A percentile compares a stretch with the other conserved stretches of the same genome.
Conservation (phyloP, 2,113 vertebrate genomes). For the Capreolus pygargus region DNA sequence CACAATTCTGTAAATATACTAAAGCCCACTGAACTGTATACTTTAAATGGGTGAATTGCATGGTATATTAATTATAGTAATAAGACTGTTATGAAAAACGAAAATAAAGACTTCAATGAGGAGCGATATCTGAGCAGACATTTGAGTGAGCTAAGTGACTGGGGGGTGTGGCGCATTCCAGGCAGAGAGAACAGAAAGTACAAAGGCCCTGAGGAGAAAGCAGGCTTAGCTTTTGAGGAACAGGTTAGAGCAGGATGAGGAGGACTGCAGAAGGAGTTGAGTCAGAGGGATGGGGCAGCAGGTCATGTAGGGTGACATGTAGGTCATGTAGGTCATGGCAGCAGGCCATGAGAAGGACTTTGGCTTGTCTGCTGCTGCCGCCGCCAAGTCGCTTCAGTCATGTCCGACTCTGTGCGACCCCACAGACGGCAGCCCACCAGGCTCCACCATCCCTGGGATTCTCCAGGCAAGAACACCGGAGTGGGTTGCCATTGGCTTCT, state of each 20-base stretch:
- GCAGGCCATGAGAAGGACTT: neutral
- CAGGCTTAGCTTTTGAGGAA: neutral
- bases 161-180: neutral
- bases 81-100: neutral
- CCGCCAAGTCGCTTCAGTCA: rapidly evolving
- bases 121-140: neutral
- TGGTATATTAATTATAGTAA: neutral
- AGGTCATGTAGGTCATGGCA: too few species aligned
- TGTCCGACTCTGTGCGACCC: neutral
- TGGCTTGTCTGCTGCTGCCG: neutral
- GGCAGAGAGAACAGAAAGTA: neutral
- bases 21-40: neutral
- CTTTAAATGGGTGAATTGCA: neutral
- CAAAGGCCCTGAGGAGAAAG: neutral
- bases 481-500: neutral
- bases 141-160: neutral
- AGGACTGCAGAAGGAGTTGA: neutral
- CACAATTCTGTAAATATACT: neutral
- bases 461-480: neutral
- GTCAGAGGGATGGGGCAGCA: neutral
- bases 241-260: neutral
- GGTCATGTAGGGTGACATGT: neutral
- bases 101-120: neutral
- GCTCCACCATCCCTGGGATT: neutral
- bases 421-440: neutral